Evolutionary conservation across 64 coral and sea anemone species (phyloP), one percentile per base, ranked within the genome.

Genomic region (Pachyseris speciosa): DNA sequence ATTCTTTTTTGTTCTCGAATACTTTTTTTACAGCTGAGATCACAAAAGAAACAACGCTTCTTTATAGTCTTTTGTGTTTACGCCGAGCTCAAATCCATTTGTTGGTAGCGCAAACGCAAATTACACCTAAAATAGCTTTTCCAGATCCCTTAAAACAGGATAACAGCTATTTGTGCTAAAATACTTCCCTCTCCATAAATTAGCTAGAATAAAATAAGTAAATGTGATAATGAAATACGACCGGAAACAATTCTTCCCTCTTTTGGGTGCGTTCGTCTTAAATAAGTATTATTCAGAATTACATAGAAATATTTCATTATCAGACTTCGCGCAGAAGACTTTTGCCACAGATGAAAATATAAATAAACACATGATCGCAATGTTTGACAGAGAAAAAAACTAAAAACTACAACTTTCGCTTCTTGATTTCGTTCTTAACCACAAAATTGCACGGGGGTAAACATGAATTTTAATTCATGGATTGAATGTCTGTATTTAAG

Each of bases 181-280:
- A 61, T 2, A 81, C 33, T 27, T 40, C 39, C 27, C 37, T 63
- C 10, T 63, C 34, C 51, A 12, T 45, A 45, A 76, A 34, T 57
- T 22, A 57, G 9, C 17, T 57, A 57, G 50, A 33, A 79, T 31
- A 36, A 79, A 57, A 79, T 79, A 79, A 79, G 30, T 22, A 79
- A 81, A 81, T 63, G 47, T 8, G 17, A 79, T 53, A 55, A 38
- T 34, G 37, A 58, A 40, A 74, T 74, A 28, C n/a, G 24, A 8
- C 49, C 75, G 75, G 48, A 79, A 79, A 79, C 25, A 19, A 58
- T 58, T 24, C 10, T 39, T 36, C 34, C n/a, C n/a, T n/a, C n/a
- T n/a, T n/a, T n/a, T 8, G 30, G 32, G 40, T 61, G 26, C 33
- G 13, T 81, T 22, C 8, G 20, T 9, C 7, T 40, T 34, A 40